Evolutionary conservation across 2,888 invertebrate genomes (phyloP), one percentile per base, ranked within the genome.

Genomic region (Linyphia triangularis): DNA sequence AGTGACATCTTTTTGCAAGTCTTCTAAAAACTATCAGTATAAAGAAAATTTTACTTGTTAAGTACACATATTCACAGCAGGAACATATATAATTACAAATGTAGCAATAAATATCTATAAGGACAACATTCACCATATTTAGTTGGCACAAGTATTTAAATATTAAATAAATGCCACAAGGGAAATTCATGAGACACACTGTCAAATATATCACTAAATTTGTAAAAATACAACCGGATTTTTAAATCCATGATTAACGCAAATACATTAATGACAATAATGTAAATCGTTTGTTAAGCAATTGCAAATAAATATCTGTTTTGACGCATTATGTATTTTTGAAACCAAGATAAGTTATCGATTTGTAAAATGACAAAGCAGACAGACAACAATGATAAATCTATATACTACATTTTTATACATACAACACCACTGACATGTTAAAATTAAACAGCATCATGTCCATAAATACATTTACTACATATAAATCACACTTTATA

Each of bases 331-430:
- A 51, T n/a, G n/a, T 51, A 51, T 16, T 5, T 51, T 51, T 16
- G n/a, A 51, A 51, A 51, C n/a, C 51, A 51, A 13, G n/a, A 51
- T 16, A n/a, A 51, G 5, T 10, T 33, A 6, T 51, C n/a, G 51
- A 51, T 16, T 51, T 51, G 13, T 51, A n/a, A 51, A 43, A 51
- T 13, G 51, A 51, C 51, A 85, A 40, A 82, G 37, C 59, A 82
- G 61, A 81, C 67, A 77, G 57, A 77, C 61, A 85, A 85, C 73
- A 81, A 61, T 82, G 57, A 82, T 73, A 24, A 84, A 51, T 61
- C 89, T 89, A 89, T n/a, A n/a, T 73, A 13, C 89, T 89, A 89
- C 72, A 79, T 89, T 84, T 65, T 59, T 82, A 89, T 79, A 63
- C 84, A 89, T 69, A 85, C 13, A 37, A 70, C 67, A n/a, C n/a